Evolutionary conservation across 2,888 invertebrate species (phyloP).

Genomic region (Lithophane ornitopus): DNA sequence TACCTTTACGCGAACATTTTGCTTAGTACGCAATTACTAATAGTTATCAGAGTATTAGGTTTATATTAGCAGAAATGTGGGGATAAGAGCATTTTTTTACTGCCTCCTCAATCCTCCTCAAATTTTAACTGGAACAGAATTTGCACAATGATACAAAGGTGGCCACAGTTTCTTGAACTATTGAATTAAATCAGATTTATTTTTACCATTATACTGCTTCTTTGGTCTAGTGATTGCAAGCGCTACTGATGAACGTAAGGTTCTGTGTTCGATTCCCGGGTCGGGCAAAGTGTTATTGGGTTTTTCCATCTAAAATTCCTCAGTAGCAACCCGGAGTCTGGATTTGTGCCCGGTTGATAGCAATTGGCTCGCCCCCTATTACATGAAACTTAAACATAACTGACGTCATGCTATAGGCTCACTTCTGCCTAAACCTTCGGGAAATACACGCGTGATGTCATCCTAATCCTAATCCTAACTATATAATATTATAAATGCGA

Average conservation of each 20-base stretch:
- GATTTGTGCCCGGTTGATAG: not conserved
- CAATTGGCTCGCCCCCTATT: not conserved
- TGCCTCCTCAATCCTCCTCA: not conserved
- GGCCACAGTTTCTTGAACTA: not conserved
- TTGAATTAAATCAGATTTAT: not conserved
- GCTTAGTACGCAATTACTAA: slow-evolving; percentile 27
- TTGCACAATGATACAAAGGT: not conserved
- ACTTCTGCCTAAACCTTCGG: not conserved
- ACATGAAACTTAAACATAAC: not conserved
- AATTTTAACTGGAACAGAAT: not conserved
- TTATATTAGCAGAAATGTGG: not conserved
- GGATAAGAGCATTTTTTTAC: not conserved
- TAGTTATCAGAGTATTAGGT: not conserved
- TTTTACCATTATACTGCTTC: not conserved
- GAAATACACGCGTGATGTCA: not conserved
- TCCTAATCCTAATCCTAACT: too few relatives aligned
- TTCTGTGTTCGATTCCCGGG: not conserved
- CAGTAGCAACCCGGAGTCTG: not conserved
- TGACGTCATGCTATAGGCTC: not conserved
- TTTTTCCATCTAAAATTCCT: not conserved
- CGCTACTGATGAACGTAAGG: too few relatives aligned
- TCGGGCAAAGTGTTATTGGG: not conserved
- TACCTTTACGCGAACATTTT: slow-evolving; percentile 1
- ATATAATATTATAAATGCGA: too few relatives aligned
- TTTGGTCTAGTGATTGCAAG: too few relatives aligned